These are phyloP conservation scores for Callyntrura guangdongensis DNA, from an alignment of 2,888 invertebrate species.

Conservation along the genomic window DNA sequence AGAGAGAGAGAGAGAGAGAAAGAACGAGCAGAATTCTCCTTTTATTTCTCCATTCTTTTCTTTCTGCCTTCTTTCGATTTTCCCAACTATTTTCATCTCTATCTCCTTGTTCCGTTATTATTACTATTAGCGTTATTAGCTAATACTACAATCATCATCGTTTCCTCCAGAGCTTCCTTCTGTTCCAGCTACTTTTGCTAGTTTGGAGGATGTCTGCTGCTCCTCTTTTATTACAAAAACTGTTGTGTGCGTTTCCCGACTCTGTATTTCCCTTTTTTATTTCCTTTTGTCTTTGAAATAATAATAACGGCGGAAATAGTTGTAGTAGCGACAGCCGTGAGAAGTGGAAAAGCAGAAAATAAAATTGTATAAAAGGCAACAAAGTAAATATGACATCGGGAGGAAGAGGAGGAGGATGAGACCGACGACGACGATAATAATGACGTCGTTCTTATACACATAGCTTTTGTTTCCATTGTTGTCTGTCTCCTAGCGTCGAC, in stretches of 20 bases:
- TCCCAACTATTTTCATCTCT: constrained; percentile 57
- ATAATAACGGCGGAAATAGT: constrained; percentile 42
- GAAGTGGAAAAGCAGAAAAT: background rate
- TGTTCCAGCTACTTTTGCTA: background rate
- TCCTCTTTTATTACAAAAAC: background rate
- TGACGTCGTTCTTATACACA: background rate
- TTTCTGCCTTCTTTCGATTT: constrained; percentile 49
- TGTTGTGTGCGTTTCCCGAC: background rate
- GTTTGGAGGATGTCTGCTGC: background rate
- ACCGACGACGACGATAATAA: background rate
- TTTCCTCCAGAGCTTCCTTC: background rate
- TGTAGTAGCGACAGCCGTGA: background rate
- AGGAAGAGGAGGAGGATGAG: background rate
- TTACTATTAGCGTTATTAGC: constrained; percentile 67
- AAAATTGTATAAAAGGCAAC: constrained; percentile 15
- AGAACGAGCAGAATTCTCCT: constrained; percentile 49
- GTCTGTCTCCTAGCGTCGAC: background rate
- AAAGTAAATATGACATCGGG: background rate
- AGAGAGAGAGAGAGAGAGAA: constrained; percentile 21
- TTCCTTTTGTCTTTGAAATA: constrained; percentile 3
- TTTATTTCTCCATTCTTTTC: constrained; percentile 67
- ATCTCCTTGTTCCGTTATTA: constrained; percentile 22
- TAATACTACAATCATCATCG: constrained; percentile 34
- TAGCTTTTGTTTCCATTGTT: background rate
- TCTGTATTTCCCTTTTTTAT: constrained; percentile 8